phyloP scores from a whole-genome alignment of 2,113 vertebrate genomes.

The Megaleporinus macrocephalus region DNA sequence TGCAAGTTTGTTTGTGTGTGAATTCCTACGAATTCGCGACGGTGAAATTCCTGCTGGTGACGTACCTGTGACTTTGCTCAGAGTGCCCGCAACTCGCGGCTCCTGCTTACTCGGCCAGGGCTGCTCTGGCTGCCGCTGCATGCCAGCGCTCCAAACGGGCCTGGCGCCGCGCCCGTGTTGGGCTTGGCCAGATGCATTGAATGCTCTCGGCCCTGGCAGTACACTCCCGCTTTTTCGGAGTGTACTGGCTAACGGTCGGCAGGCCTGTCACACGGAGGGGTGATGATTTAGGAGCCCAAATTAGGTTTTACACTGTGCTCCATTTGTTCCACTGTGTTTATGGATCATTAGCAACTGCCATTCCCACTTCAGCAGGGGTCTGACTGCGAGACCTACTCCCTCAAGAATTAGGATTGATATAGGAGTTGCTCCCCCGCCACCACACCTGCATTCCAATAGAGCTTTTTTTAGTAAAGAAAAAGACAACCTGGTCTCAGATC shows the following conservation, averaged over 20 bases:
- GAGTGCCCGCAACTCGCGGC: conserved; percentile 68
- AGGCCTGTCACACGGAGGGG: conserved; percentile 77
- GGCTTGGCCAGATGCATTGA: conserved; percentile 82
- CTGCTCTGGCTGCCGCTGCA: conserved; percentile 72
- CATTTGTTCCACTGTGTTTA: conserved; percentile 72
- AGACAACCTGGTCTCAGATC: background rate
- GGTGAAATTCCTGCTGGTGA: conserved; percentile 57
- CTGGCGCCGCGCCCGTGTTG: conserved; percentile 81
- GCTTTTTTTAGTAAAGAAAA: background rate
- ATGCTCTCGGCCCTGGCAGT: conserved; percentile 79
- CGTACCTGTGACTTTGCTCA: conserved; percentile 73
- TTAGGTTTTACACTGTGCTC: conserved; percentile 78
- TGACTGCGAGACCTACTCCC: conserved; percentile 32
- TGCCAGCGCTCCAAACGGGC: conserved; percentile 75
- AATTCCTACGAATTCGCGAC: background rate
- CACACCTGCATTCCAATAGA: conserved; percentile 25
- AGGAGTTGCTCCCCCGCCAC: conserved; percentile 6
- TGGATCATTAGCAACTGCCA: conserved; percentile 73
- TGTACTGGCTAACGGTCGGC: conserved; percentile 74
- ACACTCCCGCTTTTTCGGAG: conserved; percentile 73
- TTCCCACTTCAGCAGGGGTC: conserved; percentile 49
- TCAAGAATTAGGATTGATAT: conserved; percentile 41
- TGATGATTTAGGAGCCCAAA: conserved; percentile 82
- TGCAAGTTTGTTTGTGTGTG: background rate
- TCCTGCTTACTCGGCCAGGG: conserved; percentile 68